Evolutionary conservation across 2,113 vertebrate species (phyloP).

Genomic region (Eublepharis macularius): DNA sequence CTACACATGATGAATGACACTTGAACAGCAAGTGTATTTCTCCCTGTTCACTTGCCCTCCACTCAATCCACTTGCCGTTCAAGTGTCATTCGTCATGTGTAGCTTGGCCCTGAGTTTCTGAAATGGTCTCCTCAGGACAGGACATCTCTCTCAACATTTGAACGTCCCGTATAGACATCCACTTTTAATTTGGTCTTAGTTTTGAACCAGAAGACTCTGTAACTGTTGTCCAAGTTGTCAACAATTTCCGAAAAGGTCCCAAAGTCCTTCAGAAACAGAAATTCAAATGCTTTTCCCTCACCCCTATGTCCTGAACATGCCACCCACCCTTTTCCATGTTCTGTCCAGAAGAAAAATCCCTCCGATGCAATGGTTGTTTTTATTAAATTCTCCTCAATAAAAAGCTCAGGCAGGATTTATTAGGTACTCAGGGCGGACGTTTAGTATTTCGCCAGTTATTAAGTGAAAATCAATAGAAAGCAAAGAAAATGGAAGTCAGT

Average conservation of each 20-base stretch:
- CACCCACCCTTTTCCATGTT: constrained; percentile 71
- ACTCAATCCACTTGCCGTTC: no score
- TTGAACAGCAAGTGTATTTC: no score
- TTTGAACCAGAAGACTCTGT: neutral
- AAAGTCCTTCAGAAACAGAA: constrained; percentile 13
- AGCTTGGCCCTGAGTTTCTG: no score
- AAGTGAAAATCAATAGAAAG: constrained; percentile 99
- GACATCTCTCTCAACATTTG: no score
- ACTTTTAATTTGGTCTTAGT: neutral
- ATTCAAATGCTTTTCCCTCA: constrained; percentile 60
- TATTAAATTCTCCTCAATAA: constrained; percentile 99
- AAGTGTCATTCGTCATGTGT: no score
- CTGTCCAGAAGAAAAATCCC: constrained; percentile 97
- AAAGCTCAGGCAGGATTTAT: constrained; percentile 99
- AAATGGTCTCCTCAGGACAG: no score
- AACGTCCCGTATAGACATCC: neutral
- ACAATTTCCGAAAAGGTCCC: neutral
- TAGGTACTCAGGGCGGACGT: constrained; percentile 99
- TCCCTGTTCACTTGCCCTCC: no score
- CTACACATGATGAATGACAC: no score
- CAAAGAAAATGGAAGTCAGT: constrained; percentile 99
- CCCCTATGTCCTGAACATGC: neutral
- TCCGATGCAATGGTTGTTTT: constrained; percentile 92
- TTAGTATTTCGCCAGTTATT: constrained; percentile 99
- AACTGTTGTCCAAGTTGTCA: accelerated